These are phyloP conservation scores for Brachyptera risi DNA, from an alignment of 2,888 invertebrate genomes.

Conservation along the genomic window DNA sequence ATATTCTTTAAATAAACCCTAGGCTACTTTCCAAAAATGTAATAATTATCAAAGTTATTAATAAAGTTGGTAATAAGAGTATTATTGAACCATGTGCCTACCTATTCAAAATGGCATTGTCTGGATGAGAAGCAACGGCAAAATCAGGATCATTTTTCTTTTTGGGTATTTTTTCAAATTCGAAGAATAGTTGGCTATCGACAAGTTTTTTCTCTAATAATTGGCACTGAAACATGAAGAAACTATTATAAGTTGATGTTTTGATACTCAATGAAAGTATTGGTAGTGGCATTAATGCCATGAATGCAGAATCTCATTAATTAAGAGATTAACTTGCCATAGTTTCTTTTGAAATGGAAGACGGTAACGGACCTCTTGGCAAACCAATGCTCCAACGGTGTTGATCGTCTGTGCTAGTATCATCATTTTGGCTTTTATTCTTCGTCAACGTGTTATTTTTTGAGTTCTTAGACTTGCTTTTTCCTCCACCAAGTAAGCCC, in stretches of 20 bases:
- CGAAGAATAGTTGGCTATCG: conserved; percentile 71
- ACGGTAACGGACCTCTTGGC: conserved; percentile 65
- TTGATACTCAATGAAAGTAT: background rate
- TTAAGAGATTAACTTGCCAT: conserved; percentile 54
- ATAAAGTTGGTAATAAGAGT: background rate
- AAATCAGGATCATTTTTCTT: conserved; percentile 65
- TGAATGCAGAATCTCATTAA: background rate
- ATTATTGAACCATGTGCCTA: conserved; percentile 27
- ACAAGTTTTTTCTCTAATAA: conserved; percentile 63
- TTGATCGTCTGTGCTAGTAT: conserved; percentile 35
- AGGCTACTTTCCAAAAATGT: no score
- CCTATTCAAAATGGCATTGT: conserved; percentile 55
- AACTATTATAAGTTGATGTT: background rate
- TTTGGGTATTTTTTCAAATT: conserved; percentile 81
- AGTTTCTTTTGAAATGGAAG: conserved; percentile 74
- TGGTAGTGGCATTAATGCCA: no score
- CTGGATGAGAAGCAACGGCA: conserved; percentile 67
- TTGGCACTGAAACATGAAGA: conserved; percentile 51
- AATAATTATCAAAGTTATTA: no score
- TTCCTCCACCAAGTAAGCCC: conserved; percentile 60
- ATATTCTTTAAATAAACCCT: no score
- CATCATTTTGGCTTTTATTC: conserved; percentile 45
- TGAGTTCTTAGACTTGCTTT: conserved; percentile 46
- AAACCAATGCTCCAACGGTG: conserved; percentile 70
- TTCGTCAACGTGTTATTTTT: conserved; percentile 67